A percentile compares a stretch with the other conserved stretches of the same genome.
These are phyloP conservation scores for Lochmaea capreae DNA, from an alignment of 2,888 invertebrate genomes.

Conservation along the genomic window DNA sequence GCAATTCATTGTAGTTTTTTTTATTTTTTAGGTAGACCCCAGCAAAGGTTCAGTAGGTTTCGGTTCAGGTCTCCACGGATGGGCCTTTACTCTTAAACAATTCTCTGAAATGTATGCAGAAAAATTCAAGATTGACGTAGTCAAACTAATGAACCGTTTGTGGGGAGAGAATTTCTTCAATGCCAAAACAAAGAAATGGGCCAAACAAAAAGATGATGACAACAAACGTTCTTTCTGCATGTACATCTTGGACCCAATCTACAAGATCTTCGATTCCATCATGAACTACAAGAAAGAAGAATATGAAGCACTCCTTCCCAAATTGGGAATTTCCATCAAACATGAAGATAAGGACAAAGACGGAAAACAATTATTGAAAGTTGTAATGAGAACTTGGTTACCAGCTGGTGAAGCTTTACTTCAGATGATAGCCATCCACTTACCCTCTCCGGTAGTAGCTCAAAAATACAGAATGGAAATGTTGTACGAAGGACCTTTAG, in stretches of 20 bases:
- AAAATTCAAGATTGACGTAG: constrained; percentile 97
- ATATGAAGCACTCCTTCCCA: constrained; percentile 86
- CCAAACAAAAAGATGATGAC: constrained; percentile 88
- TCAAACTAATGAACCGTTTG: constrained; percentile 95
- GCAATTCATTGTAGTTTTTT: constrained; percentile 15
- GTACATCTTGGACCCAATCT: constrained; percentile 99
- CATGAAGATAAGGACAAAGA: constrained; percentile 97
- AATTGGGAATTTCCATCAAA: constrained; percentile 91
- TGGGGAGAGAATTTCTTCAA: constrained; percentile 98
- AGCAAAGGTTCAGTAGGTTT: constrained; percentile 99
- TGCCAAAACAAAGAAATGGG: constrained; percentile 97
- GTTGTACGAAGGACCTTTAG: constrained; percentile 98
- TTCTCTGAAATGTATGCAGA: constrained; percentile 99
- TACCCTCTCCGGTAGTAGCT: constrained; percentile 98
- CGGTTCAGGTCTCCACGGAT: constrained; percentile 99
- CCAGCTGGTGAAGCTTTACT: constrained; percentile 99
- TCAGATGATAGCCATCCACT: constrained; percentile 99
- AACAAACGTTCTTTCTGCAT: constrained; percentile 98
- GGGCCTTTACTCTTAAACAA: constrained; percentile 99
- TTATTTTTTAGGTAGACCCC: constrained; percentile 80
- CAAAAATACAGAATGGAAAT: constrained; percentile 99
- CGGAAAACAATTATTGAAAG: constrained; percentile 95
- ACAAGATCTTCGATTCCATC: constrained; percentile 87
- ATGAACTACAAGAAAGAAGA: constrained; percentile 82
- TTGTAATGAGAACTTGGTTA: constrained; percentile 99